These are phyloP conservation scores for Augiades crinisus DNA, from an alignment of 2,888 invertebrate genomes.

Conservation along the genomic window DNA sequence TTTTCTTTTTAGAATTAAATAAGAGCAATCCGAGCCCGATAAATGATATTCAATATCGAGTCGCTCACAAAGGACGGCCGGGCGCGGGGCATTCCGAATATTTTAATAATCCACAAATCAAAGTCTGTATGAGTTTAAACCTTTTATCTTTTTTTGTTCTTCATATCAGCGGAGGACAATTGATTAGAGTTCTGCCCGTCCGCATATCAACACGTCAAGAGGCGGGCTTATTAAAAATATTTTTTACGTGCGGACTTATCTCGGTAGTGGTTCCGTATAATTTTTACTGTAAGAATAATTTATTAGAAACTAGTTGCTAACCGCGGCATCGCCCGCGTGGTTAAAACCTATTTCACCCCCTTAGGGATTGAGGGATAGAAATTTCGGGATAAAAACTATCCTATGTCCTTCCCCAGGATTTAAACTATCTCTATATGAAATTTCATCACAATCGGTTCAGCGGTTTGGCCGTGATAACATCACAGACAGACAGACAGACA, in stretches of 20 bases:
- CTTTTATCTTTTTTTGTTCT: slow-evolving; percentile 20
- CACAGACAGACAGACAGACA: too few species aligned
- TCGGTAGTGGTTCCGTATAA: slow-evolving; percentile 8
- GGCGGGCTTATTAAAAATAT: slow-evolving; percentile 46
- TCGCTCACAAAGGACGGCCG: slow-evolving; percentile 1
- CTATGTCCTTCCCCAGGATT: too few species aligned
- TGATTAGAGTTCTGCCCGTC: slow-evolving; percentile 29
- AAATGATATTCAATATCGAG: slow-evolving; percentile 15
- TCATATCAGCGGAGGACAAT: slow-evolving; percentile 21
- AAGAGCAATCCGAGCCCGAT: slow-evolving; percentile 16
- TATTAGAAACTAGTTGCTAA: too few species aligned
- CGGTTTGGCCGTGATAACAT: too few species aligned
- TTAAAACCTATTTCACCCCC: too few species aligned
- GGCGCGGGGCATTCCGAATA: slow-evolving; percentile 14
- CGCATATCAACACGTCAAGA: slow-evolving; percentile 42
- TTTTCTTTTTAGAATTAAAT: not conserved
- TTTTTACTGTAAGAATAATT: too few species aligned
- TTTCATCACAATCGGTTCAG: too few species aligned
- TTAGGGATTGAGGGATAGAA: too few species aligned
- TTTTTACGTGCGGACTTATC: not conserved
- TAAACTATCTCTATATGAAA: too few species aligned
- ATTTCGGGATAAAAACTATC: too few species aligned
- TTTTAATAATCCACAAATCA: slow-evolving; percentile 25
- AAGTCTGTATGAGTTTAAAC: slow-evolving; percentile 19
- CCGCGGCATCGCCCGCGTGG: too few species aligned